Conservation (phyloP, 1,140 invertebrate species). For the Zaprionus capensis region DNA sequence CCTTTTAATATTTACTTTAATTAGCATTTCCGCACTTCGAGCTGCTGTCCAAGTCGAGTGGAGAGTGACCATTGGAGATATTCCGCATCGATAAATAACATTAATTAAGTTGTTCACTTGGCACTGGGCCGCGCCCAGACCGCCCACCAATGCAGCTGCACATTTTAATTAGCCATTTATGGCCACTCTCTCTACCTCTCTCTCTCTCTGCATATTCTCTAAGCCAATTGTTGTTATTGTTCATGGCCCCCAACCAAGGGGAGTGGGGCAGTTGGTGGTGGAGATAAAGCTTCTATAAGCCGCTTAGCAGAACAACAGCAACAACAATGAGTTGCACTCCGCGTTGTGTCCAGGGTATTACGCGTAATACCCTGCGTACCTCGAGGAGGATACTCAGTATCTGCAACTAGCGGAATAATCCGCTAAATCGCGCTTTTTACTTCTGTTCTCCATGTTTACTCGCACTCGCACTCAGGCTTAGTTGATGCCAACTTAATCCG, state of each 20-base stretch:
- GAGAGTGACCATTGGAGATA: constrained; percentile 55
- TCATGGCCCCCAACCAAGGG: not conserved
- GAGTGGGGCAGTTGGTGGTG: not conserved
- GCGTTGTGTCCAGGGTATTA: not conserved
- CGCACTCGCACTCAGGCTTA: not conserved
- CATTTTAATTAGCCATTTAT: constrained; percentile 70
- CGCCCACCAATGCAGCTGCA: constrained; percentile 31
- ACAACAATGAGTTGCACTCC: constrained; percentile 4
- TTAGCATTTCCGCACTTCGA: constrained; percentile 73
- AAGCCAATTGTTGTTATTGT: constrained; percentile 26
- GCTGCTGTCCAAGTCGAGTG: constrained; percentile 27
- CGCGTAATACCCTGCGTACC: not conserved
- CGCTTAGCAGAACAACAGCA: constrained; percentile 21
- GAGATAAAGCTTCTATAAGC: constrained; percentile 12
- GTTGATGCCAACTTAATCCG: not conserved
- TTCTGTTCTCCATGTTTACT: not conserved
- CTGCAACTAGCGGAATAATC: not conserved
- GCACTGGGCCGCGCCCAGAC: constrained; percentile 52
- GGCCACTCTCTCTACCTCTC: not conserved
- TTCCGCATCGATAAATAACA: constrained; percentile 80
- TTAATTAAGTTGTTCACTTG: constrained; percentile 79
- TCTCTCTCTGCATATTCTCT: constrained; percentile 10
- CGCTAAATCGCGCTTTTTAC: not conserved
- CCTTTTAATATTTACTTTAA: constrained; percentile 78
- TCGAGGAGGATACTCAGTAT: not conserved